Conservation (phyloP, 2,113 vertebrate genomes). For the Corydoras maculifer region DNA sequence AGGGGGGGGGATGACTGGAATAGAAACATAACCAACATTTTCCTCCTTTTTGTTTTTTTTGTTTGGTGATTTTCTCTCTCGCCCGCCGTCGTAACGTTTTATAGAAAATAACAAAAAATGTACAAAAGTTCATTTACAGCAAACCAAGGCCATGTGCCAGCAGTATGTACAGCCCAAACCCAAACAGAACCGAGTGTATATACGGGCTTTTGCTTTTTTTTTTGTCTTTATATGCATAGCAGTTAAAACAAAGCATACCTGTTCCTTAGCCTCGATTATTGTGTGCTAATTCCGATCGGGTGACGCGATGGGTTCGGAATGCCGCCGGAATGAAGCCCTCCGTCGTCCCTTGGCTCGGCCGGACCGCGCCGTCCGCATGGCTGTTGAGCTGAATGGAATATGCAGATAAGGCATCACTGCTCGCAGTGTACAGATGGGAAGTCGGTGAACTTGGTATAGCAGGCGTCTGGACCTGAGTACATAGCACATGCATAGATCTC, state of each 20-base stretch:
- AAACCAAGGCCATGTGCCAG: slow-evolving; percentile 96
- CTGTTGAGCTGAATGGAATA: slow-evolving; percentile 67
- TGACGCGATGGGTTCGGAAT: slow-evolving; percentile 51
- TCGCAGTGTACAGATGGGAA: slow-evolving; percentile 80
- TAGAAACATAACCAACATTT: slow-evolving; percentile 90
- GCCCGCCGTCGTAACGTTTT: slow-evolving; percentile 67
- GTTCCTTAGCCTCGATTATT: slow-evolving; percentile 64
- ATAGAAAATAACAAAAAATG: slow-evolving; percentile 99
- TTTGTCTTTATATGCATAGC: slow-evolving; percentile 84
- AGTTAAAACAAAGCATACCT: slow-evolving; percentile 73
- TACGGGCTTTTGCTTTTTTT: slow-evolving; percentile 47
- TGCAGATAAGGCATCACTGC: slow-evolving; percentile 97
- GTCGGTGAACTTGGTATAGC: slow-evolving; percentile 74
- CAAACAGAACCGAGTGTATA: slow-evolving; percentile 75
- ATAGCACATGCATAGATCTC: slow-evolving; percentile 78
- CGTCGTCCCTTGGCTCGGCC: slow-evolving; percentile 53
- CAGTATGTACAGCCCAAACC: slow-evolving; percentile 90
- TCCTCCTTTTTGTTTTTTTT: slow-evolving; percentile 34
- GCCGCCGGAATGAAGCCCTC: slow-evolving; percentile 47
- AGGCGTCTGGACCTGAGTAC: slow-evolving; percentile 83
- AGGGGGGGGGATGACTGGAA: slow-evolving; percentile 75
- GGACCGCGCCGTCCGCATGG: slow-evolving; percentile 66
- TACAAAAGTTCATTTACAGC: slow-evolving; percentile 99
- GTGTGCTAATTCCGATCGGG: slow-evolving; percentile 65
- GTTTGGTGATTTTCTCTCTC: slow-evolving; percentile 43